Conservation (phyloP, 1,140 invertebrate species). For the Rhyacophila brunnea region DNA sequence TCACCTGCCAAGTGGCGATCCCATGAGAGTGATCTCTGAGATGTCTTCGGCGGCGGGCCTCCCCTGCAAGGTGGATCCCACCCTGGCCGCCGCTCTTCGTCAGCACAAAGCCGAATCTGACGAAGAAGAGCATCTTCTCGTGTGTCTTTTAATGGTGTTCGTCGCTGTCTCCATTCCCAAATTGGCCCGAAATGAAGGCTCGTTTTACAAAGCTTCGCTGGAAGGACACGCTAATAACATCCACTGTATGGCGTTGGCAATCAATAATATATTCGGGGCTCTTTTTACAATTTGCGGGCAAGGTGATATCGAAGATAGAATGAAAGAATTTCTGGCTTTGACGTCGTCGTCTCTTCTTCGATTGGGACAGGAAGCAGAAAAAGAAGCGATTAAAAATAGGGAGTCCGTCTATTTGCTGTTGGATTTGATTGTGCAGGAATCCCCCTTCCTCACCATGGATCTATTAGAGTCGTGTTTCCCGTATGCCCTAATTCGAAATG, state of each 20-base stretch:
- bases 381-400: constrained; percentile 88
- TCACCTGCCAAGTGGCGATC: constrained; percentile 86
- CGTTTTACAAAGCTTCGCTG: constrained; percentile 86
- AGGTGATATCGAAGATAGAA: constrained; percentile 93
- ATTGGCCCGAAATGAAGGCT: constrained; percentile 86
- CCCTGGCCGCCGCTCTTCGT: constrained; percentile 82
- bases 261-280: constrained; percentile 96
- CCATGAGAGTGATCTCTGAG: constrained; percentile 90
- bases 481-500: constrained; percentile 93
- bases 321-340: constrained; percentile 97
- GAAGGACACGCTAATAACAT: constrained; percentile 98
- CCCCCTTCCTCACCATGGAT: constrained; percentile 97
- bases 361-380: constrained; percentile 92
- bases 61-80: constrained; percentile 91
- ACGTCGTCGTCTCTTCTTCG: constrained; percentile 93
- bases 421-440: constrained; percentile 96
- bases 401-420: constrained; percentile 95
- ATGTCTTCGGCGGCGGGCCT: constrained; percentile 96
- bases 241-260: constrained; percentile 93
- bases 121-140: constrained; percentile 87
- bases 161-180: constrained; percentile 97
- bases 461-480: constrained; percentile 97
- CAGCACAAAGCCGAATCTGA: constrained; percentile 84
- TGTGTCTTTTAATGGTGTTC: constrained; percentile 97
- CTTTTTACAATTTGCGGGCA: constrained; percentile 93